Evolutionary conservation across 2,888 invertebrate species (phyloP).

Genomic region (Ormyrus pomaceus): DNA sequence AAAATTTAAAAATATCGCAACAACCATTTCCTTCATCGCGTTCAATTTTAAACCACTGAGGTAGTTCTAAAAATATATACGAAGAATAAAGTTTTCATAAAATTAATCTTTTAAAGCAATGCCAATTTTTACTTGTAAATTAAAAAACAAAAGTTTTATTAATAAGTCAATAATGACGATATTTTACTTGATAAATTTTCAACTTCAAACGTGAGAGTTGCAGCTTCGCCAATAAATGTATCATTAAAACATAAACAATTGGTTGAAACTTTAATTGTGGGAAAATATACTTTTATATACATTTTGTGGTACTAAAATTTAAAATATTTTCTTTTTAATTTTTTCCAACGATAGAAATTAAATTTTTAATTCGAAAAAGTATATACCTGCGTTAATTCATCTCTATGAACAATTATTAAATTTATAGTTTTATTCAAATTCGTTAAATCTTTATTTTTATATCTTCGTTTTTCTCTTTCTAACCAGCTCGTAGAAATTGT

Average conservation of each 20-base stretch:
- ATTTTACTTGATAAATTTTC: slow-evolving; percentile 62
- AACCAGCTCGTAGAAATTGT: slow-evolving; percentile 52
- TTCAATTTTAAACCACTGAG: slow-evolving; percentile 42
- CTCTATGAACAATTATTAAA: slow-evolving; percentile 18
- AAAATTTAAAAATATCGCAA: slow-evolving; percentile 28
- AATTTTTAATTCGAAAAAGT: not conserved
- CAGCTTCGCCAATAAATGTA: slow-evolving; percentile 62
- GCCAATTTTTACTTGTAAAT: not conserved
- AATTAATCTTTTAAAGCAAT: slow-evolving; percentile 1
- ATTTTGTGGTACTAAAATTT: slow-evolving; percentile 62
- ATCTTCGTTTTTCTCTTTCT: slow-evolving; percentile 13
- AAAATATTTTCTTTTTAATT: slow-evolving; percentile 12
- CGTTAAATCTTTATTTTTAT: not conserved
- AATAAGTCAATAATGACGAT: too few species aligned
- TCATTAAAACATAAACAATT: slow-evolving; percentile 63
- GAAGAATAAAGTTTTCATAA: not conserved
- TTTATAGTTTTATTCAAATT: not conserved
- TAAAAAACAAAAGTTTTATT: too few species aligned
- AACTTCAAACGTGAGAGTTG: slow-evolving; percentile 60
- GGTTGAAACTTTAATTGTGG: slow-evolving; percentile 61
- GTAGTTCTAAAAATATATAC: slow-evolving; percentile 50
- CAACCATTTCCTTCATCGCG: not conserved
- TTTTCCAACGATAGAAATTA: not conserved
- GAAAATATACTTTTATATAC: slow-evolving; percentile 62
- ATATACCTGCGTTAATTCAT: slow-evolving; percentile 41